Base-by-base conservation (phyloP, 1,140 invertebrate species). In the Calephelis nemesis region DNA sequence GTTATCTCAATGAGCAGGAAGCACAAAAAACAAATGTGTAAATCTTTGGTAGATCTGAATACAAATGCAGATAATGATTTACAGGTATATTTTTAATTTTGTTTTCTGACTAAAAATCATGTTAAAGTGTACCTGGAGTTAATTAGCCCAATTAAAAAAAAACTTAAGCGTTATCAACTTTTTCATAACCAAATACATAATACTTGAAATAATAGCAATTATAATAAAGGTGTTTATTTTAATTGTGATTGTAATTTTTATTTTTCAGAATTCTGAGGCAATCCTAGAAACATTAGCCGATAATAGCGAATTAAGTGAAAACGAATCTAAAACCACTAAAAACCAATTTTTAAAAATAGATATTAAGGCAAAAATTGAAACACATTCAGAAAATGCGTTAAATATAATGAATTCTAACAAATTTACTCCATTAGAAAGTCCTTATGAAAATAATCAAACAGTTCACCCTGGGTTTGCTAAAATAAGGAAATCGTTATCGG, bases 1-100 rank as follows among this genome's bases (percentile, higher is more conserved):
- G 58, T 82, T 62, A 70, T 84, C 13, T 66, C 70, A 68, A 71
- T 73, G 9, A 92, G 83, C 6, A 88, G 89, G 45, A 82, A 84
- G 10, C 74, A 74, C 19, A 71, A 71, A 7, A 81, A 85, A 5
- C 73, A 79, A 0, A 83, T 76, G 15, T 88, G 81, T 47, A 84
- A 82, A 66, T 97, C 96, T 19, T 93, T 96, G 62, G 92, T 96
- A 30, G 95, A 95, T 86, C 84, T 97, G 47, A 96, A 96, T 0
- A 96, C 95, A 1, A 96, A 95, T 83, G 87, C 96, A 3, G 93
- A 92, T 68, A 93, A 94, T 75, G 94, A 93, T 72, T 95, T 96
- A 81, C 95, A 95, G 90, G 94, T 96, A 64, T 96, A 64, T 45
- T 47, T 63, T 45, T 49, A 39, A 49, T n/a, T 19, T 0, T 19